Evolutionary conservation across 2,888 invertebrate genomes (phyloP), one percentile per base, ranked within the genome.

Genomic region (Pilophorus perplexus): DNA sequence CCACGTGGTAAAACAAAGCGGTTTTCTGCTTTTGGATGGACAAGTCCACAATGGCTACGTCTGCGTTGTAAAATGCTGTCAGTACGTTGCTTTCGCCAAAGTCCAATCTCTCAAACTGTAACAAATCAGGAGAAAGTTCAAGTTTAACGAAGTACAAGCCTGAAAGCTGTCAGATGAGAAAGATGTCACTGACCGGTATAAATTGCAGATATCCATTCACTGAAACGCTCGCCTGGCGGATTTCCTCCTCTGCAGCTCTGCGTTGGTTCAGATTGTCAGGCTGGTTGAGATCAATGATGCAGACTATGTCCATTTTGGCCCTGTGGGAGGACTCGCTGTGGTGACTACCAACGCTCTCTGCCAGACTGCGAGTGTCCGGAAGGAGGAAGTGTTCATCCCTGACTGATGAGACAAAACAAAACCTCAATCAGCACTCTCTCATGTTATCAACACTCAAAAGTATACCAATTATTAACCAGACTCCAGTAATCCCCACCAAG

Each of bases 41-140:
- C 72, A 98, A 82, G 78, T 99, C 99, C 44, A 98, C 93, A 40
- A 99, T 83, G 0, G 93, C 96, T 48, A 98, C 93, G 78, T 99
- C 98, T 0, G 99, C 98, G 84, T 96, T 96, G 79, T 98, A 98
- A 79, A 99, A 98, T 72, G 87, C 88, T 76, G 97, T 96, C 74
- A 97, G 79, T 0, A 93, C 92, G 78, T 91, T 92, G 12, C 93
- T 90, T 80, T 98, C 98, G 0, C 97, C 98, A 79, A 96, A 98
- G 79, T 99, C 98, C 72, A 98, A 80, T 77, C 93, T 94, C 77
- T 98, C 94, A 82, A 96, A 98, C 89, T 93, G 80, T 68, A 83
- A 83, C 16, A 23, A 28, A 33, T 8, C 18, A 46, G n/a, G n/a
- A n/a, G n/a, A 3, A 33, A 10, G 37, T 33, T 33, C 37, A 33